These are phyloP conservation scores for Acanthaster planci DNA, from an alignment of 35 echinoderm and acorn worm species.

Conservation along the genomic window DNA sequence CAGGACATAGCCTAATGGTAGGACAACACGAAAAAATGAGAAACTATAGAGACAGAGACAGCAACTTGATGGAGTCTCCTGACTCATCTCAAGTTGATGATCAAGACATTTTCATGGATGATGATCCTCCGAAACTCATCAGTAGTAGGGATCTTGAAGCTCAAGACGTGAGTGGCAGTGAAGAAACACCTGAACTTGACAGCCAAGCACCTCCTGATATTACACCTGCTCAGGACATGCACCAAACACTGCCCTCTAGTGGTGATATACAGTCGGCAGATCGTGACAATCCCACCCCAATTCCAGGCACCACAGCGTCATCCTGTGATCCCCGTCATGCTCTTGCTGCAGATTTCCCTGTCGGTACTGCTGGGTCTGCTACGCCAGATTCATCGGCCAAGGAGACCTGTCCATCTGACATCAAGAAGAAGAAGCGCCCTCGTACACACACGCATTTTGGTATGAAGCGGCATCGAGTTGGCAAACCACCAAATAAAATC, in stretches of 20 bases:
- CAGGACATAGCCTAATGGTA: too few relatives aligned
- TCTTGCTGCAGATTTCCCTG: conserved; percentile 50
- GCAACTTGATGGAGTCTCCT: not conserved
- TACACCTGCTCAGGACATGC: not conserved
- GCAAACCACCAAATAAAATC: conserved; percentile 3
- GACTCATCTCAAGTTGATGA: not conserved
- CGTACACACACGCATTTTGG: conserved; percentile 20
- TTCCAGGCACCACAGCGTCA: not conserved
- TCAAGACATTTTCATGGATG: not conserved
- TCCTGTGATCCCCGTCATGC: not conserved
- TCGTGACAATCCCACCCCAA: conserved; percentile 1
- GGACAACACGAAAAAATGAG: too few relatives aligned
- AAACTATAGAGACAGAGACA: too few relatives aligned
- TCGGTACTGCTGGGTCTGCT: conserved; percentile 53
- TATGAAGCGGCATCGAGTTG: conserved; percentile 42
- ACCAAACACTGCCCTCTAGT: not conserved
- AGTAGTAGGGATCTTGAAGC: conserved; percentile 3
- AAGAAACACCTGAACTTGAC: not conserved
- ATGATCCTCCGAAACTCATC: not conserved
- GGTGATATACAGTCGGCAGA: not conserved
- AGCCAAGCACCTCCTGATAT: not conserved
- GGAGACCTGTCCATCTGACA: not conserved
- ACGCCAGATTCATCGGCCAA: conserved; percentile 41
- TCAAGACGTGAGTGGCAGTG: not conserved
- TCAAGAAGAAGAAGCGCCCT: not conserved